These are phyloP conservation scores for Hemibagrus wyckioides DNA, from an alignment of 2,113 vertebrate species.

Conservation along the genomic window DNA sequence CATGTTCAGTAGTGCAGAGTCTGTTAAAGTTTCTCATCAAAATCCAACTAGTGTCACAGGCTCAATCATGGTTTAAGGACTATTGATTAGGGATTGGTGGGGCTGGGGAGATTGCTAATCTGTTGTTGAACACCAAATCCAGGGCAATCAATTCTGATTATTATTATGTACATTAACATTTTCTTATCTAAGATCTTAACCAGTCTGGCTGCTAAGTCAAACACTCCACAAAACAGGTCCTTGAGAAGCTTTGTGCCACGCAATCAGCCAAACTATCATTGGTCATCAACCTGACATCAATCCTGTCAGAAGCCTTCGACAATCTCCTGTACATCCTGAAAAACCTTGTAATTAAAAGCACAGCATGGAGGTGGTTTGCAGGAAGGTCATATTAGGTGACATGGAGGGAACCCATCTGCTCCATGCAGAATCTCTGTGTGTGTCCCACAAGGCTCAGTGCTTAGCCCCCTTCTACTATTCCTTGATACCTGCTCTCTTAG, in stretches of 20 bases:
- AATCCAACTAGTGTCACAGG: not conserved
- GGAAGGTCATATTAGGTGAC: constrained; percentile 1
- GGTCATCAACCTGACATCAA: not conserved
- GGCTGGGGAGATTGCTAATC: not conserved
- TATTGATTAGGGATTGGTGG: not conserved
- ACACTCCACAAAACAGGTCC: not conserved
- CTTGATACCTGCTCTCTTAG: not conserved
- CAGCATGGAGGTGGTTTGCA: not conserved
- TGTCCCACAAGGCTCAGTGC: not conserved
- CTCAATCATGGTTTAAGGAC: not conserved
- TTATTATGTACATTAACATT: not conserved
- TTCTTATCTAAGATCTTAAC: not conserved
- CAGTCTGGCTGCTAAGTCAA: not conserved
- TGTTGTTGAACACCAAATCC: not conserved
- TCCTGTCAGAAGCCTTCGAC: not conserved
- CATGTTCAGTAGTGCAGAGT: not conserved
- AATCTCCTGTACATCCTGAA: not conserved
- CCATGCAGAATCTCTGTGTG: not conserved
- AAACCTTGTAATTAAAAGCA: constrained; percentile 3
- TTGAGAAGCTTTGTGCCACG: not conserved
- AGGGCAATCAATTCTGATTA: not conserved
- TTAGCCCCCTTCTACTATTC: not conserved
- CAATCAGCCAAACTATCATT: not conserved
- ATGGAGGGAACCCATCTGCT: not conserved
- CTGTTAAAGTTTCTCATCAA: not conserved